Evolutionary conservation across 2,888 invertebrate species (phyloP), one percentile per base, ranked within the genome.

Genomic region (Ophion obscuratus): DNA sequence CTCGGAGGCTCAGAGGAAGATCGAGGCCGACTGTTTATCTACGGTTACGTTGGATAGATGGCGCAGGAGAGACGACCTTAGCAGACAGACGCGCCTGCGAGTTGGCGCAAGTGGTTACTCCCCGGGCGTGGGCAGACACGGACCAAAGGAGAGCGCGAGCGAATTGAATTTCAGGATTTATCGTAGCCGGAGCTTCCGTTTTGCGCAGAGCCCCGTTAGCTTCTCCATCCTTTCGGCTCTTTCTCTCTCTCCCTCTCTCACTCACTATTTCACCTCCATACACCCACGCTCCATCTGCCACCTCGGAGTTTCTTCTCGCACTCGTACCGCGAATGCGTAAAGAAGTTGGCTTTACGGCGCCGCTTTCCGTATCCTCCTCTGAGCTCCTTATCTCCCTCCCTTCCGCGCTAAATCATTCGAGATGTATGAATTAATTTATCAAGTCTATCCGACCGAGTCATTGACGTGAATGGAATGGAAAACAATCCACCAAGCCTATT

Each of bases 111-210:
- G 87, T 86, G 87, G 86, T 88, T 83, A 81, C 84, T 83, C 87
- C 80, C 83, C 87, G 87, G 83, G 85, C 85, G 86, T 86, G 86
- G 83, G 88, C 86, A 87, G 88, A 86, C 85, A 71, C 84, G 80
- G 75, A 78, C 83, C 73, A 68, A 61, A 81, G 81, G 83, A 76
- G 83, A 84, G 87, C 88, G 87, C 83, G 85, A 88, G 89, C 87
- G 89, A 94, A 94, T 94, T 94, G 94, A 94, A 93, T 93, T 92
- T 91, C 88, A 91, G 87, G 92, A 94, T 94, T 94, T 93, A 94
- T 93, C 91, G 93, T 92, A 90, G 85, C 83, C 87, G 91, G 92
- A 92, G 93, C 94, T 94, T 93, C 94, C 92, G 93, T 94, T 93
- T 90, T 89, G 85, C 89, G 87, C 91, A 87, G 88, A 81, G 68